These are phyloP conservation scores for Andrena minutula DNA, from an alignment of 2,888 invertebrate genomes.

Conservation along the genomic window DNA sequence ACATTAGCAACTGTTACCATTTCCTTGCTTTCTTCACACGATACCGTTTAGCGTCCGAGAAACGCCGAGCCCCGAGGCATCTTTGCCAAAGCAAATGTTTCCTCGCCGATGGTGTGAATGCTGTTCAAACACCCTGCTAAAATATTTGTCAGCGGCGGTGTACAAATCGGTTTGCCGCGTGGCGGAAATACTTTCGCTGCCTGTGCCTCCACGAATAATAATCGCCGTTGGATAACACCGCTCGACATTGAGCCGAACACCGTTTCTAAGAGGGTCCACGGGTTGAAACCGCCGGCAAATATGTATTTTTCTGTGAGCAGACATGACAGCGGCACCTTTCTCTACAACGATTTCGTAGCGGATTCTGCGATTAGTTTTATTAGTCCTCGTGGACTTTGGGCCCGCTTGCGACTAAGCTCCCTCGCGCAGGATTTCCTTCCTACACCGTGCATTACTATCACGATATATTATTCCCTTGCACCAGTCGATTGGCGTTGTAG, in stretches of 20 bases:
- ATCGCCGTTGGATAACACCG: neutral
- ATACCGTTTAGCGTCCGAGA: neutral
- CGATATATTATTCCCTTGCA: constrained; percentile 41
- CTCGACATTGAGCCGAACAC: constrained; percentile 22
- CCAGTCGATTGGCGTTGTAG: constrained; percentile 14
- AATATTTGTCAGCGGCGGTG: constrained; percentile 52
- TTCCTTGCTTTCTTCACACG: neutral
- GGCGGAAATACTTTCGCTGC: constrained; percentile 49
- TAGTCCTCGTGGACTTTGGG: constrained; percentile 10
- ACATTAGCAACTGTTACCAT: no score
- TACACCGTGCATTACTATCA: constrained; percentile 20
- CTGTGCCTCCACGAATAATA: constrained; percentile 18
- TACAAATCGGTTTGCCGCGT: constrained; percentile 13
- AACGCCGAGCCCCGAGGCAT: constrained; percentile 1
- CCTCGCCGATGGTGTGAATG: constrained; percentile 5
- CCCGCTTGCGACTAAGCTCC: neutral
- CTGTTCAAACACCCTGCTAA: constrained; percentile 55
- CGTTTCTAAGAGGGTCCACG: neutral
- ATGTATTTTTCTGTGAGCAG: no score
- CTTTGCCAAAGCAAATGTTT: constrained; percentile 59
- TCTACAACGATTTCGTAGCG: neutral
- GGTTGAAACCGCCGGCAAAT: neutral
- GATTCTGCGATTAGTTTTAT: neutral
- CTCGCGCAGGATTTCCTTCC: constrained; percentile 11
- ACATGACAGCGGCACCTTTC: neutral